Base-by-base conservation (phyloP, 2,113 vertebrate genomes). In the Salvelinus alpinus region DNA sequence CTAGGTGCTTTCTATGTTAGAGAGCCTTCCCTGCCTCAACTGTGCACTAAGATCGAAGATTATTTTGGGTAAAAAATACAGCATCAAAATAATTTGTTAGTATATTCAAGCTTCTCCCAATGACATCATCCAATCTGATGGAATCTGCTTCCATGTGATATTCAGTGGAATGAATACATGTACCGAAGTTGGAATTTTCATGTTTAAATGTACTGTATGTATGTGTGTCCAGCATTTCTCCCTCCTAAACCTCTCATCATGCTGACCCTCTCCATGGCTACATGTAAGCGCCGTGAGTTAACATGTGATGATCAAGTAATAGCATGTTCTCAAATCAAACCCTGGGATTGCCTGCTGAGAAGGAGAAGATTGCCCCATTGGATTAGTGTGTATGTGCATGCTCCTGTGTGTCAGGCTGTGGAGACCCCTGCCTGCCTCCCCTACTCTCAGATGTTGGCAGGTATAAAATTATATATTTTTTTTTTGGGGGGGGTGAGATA, bases 401-500 rank as follows among this genome's bases (percentile, higher is more conserved):
- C 59, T 73, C 59, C n/a, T 71, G 13, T 60, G 51, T 70, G 22
- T 75, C 54, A 29, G 31, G 16, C 29, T 44, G 6, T 3, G 29
- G 31, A n/a, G 20, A 6, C 18, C 29, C 66, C 74, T 82, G 83
- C 87, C 86, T 83, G 48, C 76, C 73, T 70, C 71, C 75, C 25
- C 65, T 72, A 82, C 78, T 73, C 83, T 86, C 85, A 81, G 75
- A 91, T 88, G 87, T 88, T 93, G 89, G 85, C 86, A 91, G 87
- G 86, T 93, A 91, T 91, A 91, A 91, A 93, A 91, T 91, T 85
- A 92, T 7, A 5, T 29, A 86, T 89, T 88, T 90, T 89, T 84
- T 14, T 34, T 1, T 34, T 7, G 1, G 5, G 5, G 22, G 74
- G 77, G 87, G 82, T 51, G 76, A 86, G 91, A 93, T 92, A 93